Evolutionary conservation across 2,113 vertebrate genomes (phyloP).

Genomic region (Lucifuga dentata): DNA sequence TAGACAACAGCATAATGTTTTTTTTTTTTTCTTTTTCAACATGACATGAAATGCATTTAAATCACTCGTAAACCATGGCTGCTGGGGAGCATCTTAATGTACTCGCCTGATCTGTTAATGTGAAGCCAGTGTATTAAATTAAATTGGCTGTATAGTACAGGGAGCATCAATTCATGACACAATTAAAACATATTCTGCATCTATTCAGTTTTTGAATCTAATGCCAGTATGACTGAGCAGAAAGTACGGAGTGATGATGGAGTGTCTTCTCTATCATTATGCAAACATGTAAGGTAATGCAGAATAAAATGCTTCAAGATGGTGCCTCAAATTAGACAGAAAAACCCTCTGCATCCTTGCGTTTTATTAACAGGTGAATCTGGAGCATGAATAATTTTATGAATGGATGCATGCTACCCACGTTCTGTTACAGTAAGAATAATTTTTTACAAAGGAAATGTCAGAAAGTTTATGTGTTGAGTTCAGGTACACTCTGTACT

Average conservation of each 20-base stretch:
- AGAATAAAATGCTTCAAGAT: slow-evolving; percentile 27
- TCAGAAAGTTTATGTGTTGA: no score
- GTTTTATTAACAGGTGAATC: slow-evolving; percentile 8
- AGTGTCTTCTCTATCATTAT: slow-evolving; percentile 23
- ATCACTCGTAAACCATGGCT: slow-evolving; percentile 10
- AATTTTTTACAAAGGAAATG: no score
- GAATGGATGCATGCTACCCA: neutral
- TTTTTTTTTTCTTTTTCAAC: neutral
- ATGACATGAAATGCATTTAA: neutral
- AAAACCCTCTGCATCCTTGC: slow-evolving; percentile 21
- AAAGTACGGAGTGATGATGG: neutral
- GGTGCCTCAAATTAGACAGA: slow-evolving; percentile 27
- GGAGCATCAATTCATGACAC: slow-evolving; percentile 6
- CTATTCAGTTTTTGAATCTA: slow-evolving; percentile 14
- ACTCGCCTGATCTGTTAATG: slow-evolving; percentile 35
- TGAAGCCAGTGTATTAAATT: slow-evolving; percentile 29
- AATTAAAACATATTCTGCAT: slow-evolving; percentile 13
- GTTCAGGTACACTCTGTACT: no score
- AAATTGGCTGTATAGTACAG: slow-evolving; percentile 8
- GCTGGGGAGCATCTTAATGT: slow-evolving; percentile 16
- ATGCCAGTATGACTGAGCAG: slow-evolving; percentile 19
- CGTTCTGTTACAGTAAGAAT: neutral
- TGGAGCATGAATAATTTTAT: slow-evolving; percentile 11
- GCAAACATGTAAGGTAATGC: neutral
- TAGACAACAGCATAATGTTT: slow-evolving; percentile 16